Conservation (phyloP, 1,140 invertebrate genomes). For the Nixonia krombeini region DNA sequence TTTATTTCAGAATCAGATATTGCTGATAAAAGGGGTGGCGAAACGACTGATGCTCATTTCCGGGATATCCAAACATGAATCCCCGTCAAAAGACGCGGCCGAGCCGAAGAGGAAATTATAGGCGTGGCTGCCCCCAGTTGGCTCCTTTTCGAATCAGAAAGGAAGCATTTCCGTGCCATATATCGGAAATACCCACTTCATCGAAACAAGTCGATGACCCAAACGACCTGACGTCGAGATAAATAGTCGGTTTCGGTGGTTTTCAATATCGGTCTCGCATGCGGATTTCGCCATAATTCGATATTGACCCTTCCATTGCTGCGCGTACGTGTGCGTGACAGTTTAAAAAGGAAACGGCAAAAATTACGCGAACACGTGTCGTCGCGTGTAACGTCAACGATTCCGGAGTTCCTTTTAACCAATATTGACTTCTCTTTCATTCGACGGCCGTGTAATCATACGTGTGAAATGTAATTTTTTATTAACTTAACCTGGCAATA, state of each 20-base stretch:
- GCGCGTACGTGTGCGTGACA: neutral
- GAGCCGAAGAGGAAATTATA: conserved; percentile 7
- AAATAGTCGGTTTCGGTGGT: conserved; percentile 4
- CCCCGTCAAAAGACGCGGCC: neutral
- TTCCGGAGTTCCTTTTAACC: too few species aligned
- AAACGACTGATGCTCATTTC: conserved; percentile 5
- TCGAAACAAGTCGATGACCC: conserved; percentile 13
- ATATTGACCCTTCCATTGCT: conserved; percentile 3
- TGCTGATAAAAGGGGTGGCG: conserved; percentile 1
- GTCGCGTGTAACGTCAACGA: too few species aligned
- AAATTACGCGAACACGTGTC: too few species aligned
- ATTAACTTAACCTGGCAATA: too few species aligned
- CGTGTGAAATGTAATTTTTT: too few species aligned
- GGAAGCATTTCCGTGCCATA: conserved; percentile 1
- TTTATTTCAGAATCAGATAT: conserved; percentile 4
- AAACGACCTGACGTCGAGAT: neutral
- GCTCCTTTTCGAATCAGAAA: neutral
- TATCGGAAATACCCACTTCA: conserved; percentile 4
- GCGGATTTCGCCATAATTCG: neutral
- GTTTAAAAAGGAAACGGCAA: neutral
- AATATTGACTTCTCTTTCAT: too few species aligned
- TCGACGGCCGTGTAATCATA: too few species aligned
- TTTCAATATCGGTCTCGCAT: conserved; percentile 2
- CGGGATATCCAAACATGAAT: neutral
- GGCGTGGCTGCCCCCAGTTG: neutral